phyloP scores from a whole-genome alignment of 2,888 invertebrate species.

The Lydus trimaculatus region DNA sequence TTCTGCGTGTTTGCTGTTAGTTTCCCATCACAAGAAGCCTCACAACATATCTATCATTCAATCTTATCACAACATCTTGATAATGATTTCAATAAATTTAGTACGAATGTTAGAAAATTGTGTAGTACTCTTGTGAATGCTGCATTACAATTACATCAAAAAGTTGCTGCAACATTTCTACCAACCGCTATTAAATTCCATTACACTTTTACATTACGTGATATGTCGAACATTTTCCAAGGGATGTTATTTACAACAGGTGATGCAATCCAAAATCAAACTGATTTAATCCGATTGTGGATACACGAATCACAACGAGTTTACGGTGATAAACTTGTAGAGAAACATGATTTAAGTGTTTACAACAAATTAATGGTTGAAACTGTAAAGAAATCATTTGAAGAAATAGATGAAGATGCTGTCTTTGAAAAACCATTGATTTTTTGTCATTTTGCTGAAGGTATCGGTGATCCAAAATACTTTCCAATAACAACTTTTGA shows the following conservation, averaged over 20 bases:
- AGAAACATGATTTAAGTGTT: slow-evolving; percentile 75
- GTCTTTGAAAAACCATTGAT: slow-evolving; percentile 81
- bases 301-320: slow-evolving; percentile 91
- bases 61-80: slow-evolving; percentile 81
- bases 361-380: slow-evolving; percentile 79
- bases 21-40: slow-evolving; percentile 83
- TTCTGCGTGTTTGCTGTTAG: slow-evolving; percentile 89
- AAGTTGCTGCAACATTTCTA: slow-evolving; percentile 78
- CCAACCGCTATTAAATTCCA: slow-evolving; percentile 96
- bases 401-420: slow-evolving; percentile 75
- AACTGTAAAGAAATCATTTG: slow-evolving; percentile 78
- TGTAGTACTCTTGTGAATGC: slow-evolving; percentile 71
- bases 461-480: slow-evolving; percentile 91
- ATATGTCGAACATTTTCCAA: slow-evolving; percentile 93
- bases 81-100: slow-evolving; percentile 73
- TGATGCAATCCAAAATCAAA: slow-evolving; percentile 70
- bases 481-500: slow-evolving; percentile 78
- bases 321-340: slow-evolving; percentile 90
- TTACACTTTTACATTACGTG: slow-evolving; percentile 91
- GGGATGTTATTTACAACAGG: slow-evolving; percentile 85
- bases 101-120: slow-evolving; percentile 65
- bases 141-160: slow-evolving; percentile 79
- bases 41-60: slow-evolving; percentile 83
- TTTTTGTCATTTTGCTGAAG: slow-evolving; percentile 91
- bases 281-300: slow-evolving; percentile 82